Base-by-base conservation (phyloP, 2,113 vertebrate genomes). In the Nothobranchius kuhntae region DNA sequence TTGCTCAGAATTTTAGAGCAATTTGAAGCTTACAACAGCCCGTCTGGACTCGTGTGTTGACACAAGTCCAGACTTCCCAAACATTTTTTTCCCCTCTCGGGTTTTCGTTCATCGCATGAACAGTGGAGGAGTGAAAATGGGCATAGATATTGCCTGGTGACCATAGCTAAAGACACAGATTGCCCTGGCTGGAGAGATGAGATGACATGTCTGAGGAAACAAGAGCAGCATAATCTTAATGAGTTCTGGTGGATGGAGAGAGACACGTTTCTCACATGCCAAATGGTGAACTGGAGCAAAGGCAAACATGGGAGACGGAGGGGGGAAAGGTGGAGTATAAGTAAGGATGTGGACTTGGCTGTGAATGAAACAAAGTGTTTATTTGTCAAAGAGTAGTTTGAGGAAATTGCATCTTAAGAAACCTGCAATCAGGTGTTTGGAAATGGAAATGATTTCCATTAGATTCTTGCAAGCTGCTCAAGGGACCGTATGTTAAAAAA, bases 171-270 rank as follows among this genome's bases (percentile, higher is more conserved):
- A 78, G 64, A 82, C 83, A 35, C 65, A 92, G 90, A 91, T 80
- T 91, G 77, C 77, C 88, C 88, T 82, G 85, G 78, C 89, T 72
- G 85, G 70, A 85, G 90, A 87, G 91, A 87, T 69, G 74, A 82
- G 79, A 85, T 91, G 75, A 80, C 88, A 92, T 81, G 91, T 92
- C 91, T 89, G 81, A 82, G 83, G 85, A 93, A 94, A 91, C 85
- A 92, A 90, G 84, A 94, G 93, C 89, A 93, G 91, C 91, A 90
- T 96, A 94, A 94, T 95, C 92, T 87, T 95, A 95, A 95, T 93
- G 89, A 92, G 87, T 92, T 93, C 87, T 82, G 80, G 87, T 82
- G 73, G 59, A 69, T 66, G 69, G 91, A 91, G 92, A 92, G 72
- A 52, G 62, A 61, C 64, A 55, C 50, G 63, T 58, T 78, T 59